A percentile compares a stretch with the other conserved stretches of the same genome.
phyloP scores from a whole-genome alignment of 2,797 vertebrate genomes.

The Xyrichtys novacula region DNA sequence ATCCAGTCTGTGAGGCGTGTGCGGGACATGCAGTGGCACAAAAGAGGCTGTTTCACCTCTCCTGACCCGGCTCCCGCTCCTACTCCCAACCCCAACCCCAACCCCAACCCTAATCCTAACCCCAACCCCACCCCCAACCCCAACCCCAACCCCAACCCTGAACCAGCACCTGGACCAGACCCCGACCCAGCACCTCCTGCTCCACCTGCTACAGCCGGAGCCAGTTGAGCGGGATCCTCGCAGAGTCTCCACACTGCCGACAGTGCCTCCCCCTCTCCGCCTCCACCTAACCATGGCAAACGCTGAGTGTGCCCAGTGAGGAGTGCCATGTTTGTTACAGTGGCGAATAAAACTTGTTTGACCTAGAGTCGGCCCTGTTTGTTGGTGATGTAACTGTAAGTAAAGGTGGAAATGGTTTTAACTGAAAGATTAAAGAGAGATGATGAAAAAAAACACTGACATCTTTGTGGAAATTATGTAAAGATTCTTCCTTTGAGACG shows the following conservation, averaged over 20 bases:
- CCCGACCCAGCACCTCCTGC: conserved; percentile 79
- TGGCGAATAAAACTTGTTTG: conserved; percentile 78
- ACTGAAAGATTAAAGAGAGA: conserved; percentile 33
- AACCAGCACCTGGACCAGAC: conserved; percentile 69
- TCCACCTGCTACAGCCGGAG: conserved; percentile 77
- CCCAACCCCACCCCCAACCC: conserved; percentile 79
- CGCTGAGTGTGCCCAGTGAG: conserved; percentile 66
- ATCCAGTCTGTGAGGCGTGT: conserved; percentile 93
- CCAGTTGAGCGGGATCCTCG: conserved; percentile 84
- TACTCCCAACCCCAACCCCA: conserved; percentile 24
- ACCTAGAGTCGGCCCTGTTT: conserved; percentile 52
- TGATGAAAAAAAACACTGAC: conserved; percentile 24
- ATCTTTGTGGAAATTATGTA: conserved; percentile 25
- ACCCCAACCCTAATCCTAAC: conserved; percentile 61
- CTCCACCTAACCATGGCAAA: conserved; percentile 63
- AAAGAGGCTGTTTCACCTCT: conserved; percentile 85
- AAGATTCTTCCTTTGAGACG: conserved; percentile 11
- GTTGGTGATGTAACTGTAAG: conserved; percentile 59
- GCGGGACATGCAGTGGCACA: conserved; percentile 96
- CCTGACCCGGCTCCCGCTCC: conserved; percentile 68
- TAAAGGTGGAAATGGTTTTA: conserved; percentile 27
- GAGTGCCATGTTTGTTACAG: conserved; percentile 76
- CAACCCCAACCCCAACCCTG: conserved; percentile 66
- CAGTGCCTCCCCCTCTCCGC: conserved; percentile 65
- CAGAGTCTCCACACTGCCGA: conserved; percentile 15